Evolutionary conservation across 2,113 vertebrate genomes (phyloP), one percentile per base, ranked within the genome.

Genomic region (Neolamprologus devosi): DNA sequence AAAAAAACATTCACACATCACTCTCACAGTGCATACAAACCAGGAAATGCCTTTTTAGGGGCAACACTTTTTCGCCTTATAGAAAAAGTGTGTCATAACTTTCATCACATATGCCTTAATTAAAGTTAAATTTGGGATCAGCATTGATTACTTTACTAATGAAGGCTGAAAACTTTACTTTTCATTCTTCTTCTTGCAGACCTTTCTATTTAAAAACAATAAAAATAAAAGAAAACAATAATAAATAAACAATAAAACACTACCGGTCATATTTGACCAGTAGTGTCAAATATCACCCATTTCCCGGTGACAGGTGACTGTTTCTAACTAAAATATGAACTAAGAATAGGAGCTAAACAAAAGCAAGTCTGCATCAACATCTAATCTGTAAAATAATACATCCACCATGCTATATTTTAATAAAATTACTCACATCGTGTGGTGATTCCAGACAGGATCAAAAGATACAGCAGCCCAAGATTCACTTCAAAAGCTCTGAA

Each of bases 41-140:
- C 6, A 63, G 58, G 30, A 63, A 63, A 63, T 63, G 30, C 9
- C 17, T 63, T 19, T n/a, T 35, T 7, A 35, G 17, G 3, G 2
- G 58, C 58, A 11, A 63, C 9, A 63, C 9, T 63, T 0, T 63
- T 63, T 63, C 0, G 6, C 30, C 58, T 63, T 35, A 63, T 19
- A 63, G 9, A 35, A 0, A 63, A 63, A 35, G 0, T 63, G 58
- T 3, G 58, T n/a, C 30, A 0, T 12, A 35, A 0, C 30, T 35
- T 1, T 63, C 30, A n/a, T 35, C 30, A 35, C 30, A 63, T 19
- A 7, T 35, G 9, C 17, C 58, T 63, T 35, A 19, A 63, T 0
- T 33, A 35, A 35, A 63, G 17, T 63, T 35, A 35, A 0, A n/a
- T 63, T 1, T 63, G 58, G 6, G 58, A 35, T 35, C 30, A 63